A percentile compares a stretch with the other conserved stretches of the same genome.
These are phyloP conservation scores for Trididemnum miniatum DNA, from an alignment of 23 tunicate species.

Conservation along the genomic window DNA sequence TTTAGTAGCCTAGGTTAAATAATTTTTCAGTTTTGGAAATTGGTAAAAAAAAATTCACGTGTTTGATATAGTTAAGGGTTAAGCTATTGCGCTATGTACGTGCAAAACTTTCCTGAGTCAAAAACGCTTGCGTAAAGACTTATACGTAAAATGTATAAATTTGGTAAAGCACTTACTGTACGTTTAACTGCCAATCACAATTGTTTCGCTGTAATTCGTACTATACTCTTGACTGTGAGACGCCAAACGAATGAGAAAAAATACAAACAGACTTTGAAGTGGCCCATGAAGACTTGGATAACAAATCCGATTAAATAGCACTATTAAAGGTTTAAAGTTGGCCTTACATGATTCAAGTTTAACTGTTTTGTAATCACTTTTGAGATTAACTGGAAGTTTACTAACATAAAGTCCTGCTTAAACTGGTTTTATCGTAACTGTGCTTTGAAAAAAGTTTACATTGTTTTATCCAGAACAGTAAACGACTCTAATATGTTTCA, in stretches of 20 bases:
- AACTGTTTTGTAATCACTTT: slow-evolving; percentile 26
- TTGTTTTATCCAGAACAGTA: slow-evolving; percentile 1
- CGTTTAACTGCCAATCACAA: too few relatives aligned
- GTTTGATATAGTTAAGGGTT: too few relatives aligned
- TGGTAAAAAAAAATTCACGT: too few relatives aligned
- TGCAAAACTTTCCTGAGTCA: too few relatives aligned
- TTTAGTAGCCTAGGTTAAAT: too few relatives aligned
- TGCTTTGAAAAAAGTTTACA: slow-evolving; percentile 6
- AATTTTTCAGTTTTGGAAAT: too few relatives aligned
- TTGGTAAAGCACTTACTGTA: too few relatives aligned
- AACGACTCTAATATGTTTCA: background rate
- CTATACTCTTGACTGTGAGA: slow-evolving; percentile 16
- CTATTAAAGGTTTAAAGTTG: slow-evolving; percentile 18
- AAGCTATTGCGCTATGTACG: too few relatives aligned
- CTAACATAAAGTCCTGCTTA: slow-evolving; percentile 17
- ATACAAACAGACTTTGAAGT: slow-evolving; percentile 34
- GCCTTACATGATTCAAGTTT: background rate
- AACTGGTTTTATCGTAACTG: slow-evolving; percentile 13
- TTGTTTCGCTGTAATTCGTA: background rate
- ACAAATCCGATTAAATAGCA: slow-evolving; percentile 38
- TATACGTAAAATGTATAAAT: too few relatives aligned
- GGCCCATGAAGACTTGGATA: slow-evolving; percentile 18
- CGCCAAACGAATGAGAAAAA: background rate
- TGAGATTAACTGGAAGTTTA: slow-evolving; percentile 10
- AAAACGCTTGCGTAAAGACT: too few relatives aligned